Evolutionary conservation across 2,888 invertebrate species (phyloP).

Genomic region (Pristionchus japonicus): DNA sequence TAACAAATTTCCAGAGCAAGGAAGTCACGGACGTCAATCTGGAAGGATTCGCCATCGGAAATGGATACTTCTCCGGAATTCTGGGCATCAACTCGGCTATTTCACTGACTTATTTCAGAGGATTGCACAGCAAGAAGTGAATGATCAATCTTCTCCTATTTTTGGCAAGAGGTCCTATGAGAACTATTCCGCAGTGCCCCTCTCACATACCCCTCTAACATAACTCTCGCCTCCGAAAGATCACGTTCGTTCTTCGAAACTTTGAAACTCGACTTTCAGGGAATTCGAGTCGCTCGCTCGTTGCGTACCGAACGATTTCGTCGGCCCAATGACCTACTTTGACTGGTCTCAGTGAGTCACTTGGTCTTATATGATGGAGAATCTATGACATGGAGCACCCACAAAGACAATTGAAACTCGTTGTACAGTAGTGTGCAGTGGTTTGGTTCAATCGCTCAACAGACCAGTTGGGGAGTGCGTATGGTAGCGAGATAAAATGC

Average conservation of each 20-base stretch:
- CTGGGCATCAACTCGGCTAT: slow-evolving; percentile 56
- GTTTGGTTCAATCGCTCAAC: neutral
- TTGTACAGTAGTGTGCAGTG: neutral
- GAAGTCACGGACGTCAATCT: slow-evolving; percentile 55
- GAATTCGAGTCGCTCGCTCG: slow-evolving; percentile 1
- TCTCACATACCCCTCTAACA: too few relatives aligned
- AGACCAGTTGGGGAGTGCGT: too few relatives aligned
- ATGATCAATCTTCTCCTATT: too few relatives aligned
- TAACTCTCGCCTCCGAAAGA: too few relatives aligned
- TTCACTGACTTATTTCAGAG: slow-evolving; percentile 63
- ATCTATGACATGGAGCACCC: too few relatives aligned
- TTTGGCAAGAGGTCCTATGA: too few relatives aligned
- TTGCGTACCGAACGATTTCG: neutral
- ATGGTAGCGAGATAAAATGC: too few relatives aligned
- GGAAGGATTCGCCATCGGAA: slow-evolving; percentile 72
- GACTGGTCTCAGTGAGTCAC: slow-evolving; percentile 44
- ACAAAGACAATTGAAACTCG: too few relatives aligned
- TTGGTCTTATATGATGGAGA: too few relatives aligned
- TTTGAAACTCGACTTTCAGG: neutral
- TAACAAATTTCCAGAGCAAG: neutral
- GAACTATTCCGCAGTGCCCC: too few relatives aligned
- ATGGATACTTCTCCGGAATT: slow-evolving; percentile 66
- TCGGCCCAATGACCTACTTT: slow-evolving; percentile 20
- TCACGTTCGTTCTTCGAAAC: too few relatives aligned
- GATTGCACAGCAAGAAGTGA: slow-evolving; percentile 61